Evolutionary conservation across 2,888 invertebrate species (phyloP), one percentile per base, ranked within the genome.

Genomic region (Pristionchus entomophagus): DNA sequence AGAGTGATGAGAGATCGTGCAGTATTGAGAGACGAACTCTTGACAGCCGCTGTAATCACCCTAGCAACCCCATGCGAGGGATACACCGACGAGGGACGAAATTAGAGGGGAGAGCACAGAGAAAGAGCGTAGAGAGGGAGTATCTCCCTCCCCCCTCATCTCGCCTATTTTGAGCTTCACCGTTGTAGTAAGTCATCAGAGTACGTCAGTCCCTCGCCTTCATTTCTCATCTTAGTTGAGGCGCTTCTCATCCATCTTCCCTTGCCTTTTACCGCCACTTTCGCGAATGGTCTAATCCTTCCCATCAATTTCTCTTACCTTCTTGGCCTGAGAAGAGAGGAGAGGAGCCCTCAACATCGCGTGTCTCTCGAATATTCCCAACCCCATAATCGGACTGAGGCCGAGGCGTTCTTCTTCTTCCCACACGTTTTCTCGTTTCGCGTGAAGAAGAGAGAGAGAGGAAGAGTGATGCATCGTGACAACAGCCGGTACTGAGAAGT

Each of bases 381-480:
- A 32, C 78, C 78, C 78, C 41, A 32, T 51, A 49, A 80, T 51
- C 51, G 3, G n/a, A n/a, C n/a, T n/a, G n/a, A n/a, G n/a, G n/a
- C n/a, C n/a, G n/a, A n/a, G n/a, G n/a, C n/a, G n/a, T n/a, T n/a
- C n/a, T 32, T 35, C 22, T 35, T 38, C 19, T 69, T n/a, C 41
- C 32, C 41, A 19, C 73, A 73, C 41, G n/a, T n/a, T n/a, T n/a
- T n/a, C n/a, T 41, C 41, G 65, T n/a, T 45, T 73, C 73, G 73
- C 73, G 73, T 45, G 73, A 73, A 41, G 4, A n/a, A 26, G 22
- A 65, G 35, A n/a, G 65, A 65, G 65, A 65, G 62, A 12, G 17
- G 62, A 32, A 29, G n/a, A 59, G 32, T 62, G 62, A 65, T 38
- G 35, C 3, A n/a, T 38, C 0, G 8, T 35, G 73, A 41, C 73